These are phyloP conservation scores for Anoplophora glabripennis DNA, from an alignment of 1,140 invertebrate genomes.

Conservation along the genomic window DNA sequence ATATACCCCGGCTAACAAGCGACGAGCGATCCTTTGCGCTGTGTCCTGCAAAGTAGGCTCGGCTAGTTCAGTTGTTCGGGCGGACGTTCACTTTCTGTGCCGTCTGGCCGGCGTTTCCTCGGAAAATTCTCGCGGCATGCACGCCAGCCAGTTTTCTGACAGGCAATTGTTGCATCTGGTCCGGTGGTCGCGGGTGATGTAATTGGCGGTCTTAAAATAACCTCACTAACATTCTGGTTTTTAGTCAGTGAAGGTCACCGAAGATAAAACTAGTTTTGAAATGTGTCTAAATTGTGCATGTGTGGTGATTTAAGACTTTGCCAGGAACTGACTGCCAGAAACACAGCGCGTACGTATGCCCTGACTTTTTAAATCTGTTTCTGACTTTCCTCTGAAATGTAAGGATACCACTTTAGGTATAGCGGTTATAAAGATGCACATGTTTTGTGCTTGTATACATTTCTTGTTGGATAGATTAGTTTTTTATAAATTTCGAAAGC, in stretches of 20 bases:
- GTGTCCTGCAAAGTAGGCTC: not conserved
- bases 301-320: slow-evolving; percentile 1
- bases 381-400: too few species aligned
- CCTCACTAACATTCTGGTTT: slow-evolving; percentile 5
- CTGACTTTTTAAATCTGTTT: too few species aligned
- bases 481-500: too few species aligned
- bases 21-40: not conserved
- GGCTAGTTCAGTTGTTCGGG: not conserved
- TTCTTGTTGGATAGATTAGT: too few species aligned
- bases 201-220: slow-evolving; percentile 8
- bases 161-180: slow-evolving; percentile 1
- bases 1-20: not conserved
- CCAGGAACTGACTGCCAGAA: not conserved
- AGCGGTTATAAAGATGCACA: too few species aligned
- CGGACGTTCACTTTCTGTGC: slow-evolving; percentile 2
- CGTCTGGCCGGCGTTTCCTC: not conserved
- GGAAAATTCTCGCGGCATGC: not conserved
- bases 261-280: slow-evolving; percentile 7
- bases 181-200: slow-evolving; percentile 1
- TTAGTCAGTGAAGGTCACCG: slow-evolving; percentile 6
- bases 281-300: slow-evolving; percentile 8
- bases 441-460: too few species aligned
- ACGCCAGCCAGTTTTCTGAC: slow-evolving; percentile 1
- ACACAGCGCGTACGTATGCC: not conserved
- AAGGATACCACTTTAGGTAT: too few species aligned